Base-by-base conservation (phyloP, 2,797 vertebrate species). In the Esox masquinongy region DNA sequence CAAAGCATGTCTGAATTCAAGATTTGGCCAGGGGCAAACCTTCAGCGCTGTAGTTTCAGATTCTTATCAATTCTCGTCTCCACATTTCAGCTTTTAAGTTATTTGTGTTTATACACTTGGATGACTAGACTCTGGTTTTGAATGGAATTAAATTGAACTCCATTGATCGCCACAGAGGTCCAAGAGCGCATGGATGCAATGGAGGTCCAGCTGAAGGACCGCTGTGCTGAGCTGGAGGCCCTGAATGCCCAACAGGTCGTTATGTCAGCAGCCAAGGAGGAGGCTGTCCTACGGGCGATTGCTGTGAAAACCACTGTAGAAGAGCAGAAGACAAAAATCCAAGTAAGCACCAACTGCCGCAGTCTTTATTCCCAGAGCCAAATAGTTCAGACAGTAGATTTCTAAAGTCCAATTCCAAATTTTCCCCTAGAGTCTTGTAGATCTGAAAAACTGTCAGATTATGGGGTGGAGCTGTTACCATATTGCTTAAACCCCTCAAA, bases 171-270 rank as follows among this genome's bases (percentile, higher is more conserved):
- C 4, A 79, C 81, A 97, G 96, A 96, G 71, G 90, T 96, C 79
- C 92, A 93, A 75, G 83, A 88, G 81, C 92, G 92, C 68, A 78
- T 96, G 66, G 82, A 83, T 59, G 89, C 85, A 68, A 92, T 89
- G 0, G 94, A 96, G 86, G 80, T 82, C 0, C 93, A 96, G 73
- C 83, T 94, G 70, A 93, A 94, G 84, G 92, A 82, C 75, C 93
- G 92, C 56, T 85, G 90, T 3, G 86, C 92, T 67, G 95, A 96
- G 81, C 79, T 95, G 68, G 90, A 90, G 49, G 81, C 12, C 2
- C 77, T 96, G n/a, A 94, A 89, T 2, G 76, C 84, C 59, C 92
- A 94, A 74, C 87, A 96, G 53, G 79, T 80, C 70, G 16, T 43
- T 68, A 68, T 68, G 71, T 8, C 85, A 26, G 91, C 92, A 0